Conservation (phyloP, 2,797 vertebrate genomes). For the Myioborus melanocephalus region DNA sequence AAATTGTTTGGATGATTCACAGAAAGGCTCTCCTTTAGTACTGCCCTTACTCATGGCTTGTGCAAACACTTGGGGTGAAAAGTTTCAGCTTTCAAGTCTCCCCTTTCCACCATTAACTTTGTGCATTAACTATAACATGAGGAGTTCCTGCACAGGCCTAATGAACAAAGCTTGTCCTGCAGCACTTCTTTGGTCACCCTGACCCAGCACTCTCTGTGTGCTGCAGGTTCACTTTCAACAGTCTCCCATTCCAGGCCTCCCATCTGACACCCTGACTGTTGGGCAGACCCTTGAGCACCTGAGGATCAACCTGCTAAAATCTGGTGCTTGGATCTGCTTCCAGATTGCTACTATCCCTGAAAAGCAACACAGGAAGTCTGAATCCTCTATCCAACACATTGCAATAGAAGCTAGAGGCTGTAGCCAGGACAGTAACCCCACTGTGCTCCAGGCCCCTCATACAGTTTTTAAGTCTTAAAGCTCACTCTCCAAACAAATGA, state of each 20-base stretch:
- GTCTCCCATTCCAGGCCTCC: background rate
- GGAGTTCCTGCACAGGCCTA: background rate
- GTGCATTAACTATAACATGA: background rate
- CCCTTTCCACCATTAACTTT: background rate
- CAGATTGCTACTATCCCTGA: background rate
- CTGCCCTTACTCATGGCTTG: background rate
- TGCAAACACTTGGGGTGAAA: background rate
- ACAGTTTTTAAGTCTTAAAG: background rate
- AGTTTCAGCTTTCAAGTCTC: background rate
- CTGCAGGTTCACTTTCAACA: background rate
- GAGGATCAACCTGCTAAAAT: background rate
- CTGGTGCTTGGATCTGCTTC: background rate
- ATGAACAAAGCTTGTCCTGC: background rate
- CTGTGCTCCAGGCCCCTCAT: background rate
- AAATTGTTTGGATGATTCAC: background rate
- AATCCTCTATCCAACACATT: background rate
- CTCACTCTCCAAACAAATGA: background rate
- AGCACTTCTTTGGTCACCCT: background rate
- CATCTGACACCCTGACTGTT: background rate
- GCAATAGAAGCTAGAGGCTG: background rate
- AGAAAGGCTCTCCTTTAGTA: background rate
- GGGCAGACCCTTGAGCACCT: background rate
- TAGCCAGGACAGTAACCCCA: background rate
- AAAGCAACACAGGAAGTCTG: background rate
- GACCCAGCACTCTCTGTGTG: background rate